These are phyloP conservation scores for Brachionus manjavacas DNA, from an alignment of 1,140 invertebrate genomes.

Conservation along the genomic window DNA sequence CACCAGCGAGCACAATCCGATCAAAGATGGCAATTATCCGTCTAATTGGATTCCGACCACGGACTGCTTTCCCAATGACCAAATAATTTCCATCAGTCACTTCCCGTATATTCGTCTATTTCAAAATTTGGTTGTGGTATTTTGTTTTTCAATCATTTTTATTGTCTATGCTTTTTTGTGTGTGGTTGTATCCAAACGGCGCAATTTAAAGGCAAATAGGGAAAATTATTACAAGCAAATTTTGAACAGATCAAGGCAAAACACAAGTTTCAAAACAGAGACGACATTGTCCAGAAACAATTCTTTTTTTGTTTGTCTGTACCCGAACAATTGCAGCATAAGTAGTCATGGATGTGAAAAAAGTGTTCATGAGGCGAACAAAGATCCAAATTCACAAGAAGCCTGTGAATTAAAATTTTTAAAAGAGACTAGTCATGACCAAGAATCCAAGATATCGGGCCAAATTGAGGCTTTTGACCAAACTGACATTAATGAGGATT, in stretches of 20 bases:
- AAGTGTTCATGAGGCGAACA: neutral
- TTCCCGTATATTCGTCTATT: conserved; percentile 22
- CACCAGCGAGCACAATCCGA: neutral
- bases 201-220: conserved; percentile 11
- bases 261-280: neutral
- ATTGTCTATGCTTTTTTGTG: conserved; percentile 30
- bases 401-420: neutral
- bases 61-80: conserved; percentile 33
- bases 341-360: neutral
- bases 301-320: conserved; percentile 12
- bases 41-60: conserved; percentile 18
- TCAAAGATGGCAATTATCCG: neutral
- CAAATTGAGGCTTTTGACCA: neutral
- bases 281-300: neutral
- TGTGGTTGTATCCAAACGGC: neutral
- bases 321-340: neutral
- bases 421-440: neutral
- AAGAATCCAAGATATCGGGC: neutral
- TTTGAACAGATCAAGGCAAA: neutral
- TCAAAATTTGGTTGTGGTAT: conserved; percentile 33
- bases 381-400: neutral
- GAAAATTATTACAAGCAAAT: conserved; percentile 37
- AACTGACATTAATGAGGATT: neutral
- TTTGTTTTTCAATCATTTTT: conserved; percentile 38
- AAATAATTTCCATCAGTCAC: conserved; percentile 3